A percentile compares a stretch with the other conserved stretches of the same genome.
Conservation (phyloP, 2,113 vertebrate genomes). For the Turnix velox region DNA sequence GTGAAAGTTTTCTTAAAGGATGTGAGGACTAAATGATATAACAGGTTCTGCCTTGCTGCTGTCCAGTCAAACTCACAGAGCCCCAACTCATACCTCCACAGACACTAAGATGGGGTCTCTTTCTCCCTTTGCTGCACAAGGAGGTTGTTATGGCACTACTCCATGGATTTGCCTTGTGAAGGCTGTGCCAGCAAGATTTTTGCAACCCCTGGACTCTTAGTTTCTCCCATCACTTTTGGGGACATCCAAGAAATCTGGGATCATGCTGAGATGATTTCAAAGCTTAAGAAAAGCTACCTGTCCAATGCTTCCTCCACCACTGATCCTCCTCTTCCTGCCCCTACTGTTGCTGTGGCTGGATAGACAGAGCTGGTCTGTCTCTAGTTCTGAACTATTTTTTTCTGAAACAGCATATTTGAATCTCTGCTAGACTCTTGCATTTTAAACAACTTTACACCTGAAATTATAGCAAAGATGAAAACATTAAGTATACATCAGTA, state of each 20-base stretch:
- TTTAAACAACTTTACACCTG: neutral
- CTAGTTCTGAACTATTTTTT: neutral
- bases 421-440: neutral
- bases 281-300: neutral
- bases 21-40: neutral
- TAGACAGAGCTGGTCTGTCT: neutral
- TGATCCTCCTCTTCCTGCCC: neutral
- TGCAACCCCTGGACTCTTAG: neutral
- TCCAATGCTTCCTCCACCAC: neutral
- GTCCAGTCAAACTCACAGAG: neutral
- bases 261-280: neutral
- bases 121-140: fast-evolving
- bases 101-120: neutral
- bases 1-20: neutral
- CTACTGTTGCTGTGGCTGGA: neutral
- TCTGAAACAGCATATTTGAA: neutral
- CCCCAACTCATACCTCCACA: fast-evolving
- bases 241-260: neutral
- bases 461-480: neutral
- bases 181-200: neutral
- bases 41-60: neutral
- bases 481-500: neutral
- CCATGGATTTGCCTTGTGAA: neutral
- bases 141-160: fast-evolving
- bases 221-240: fast-evolving